phyloP scores from a whole-genome alignment of 2,888 invertebrate species.

The Eupithecia abbreviata region DNA sequence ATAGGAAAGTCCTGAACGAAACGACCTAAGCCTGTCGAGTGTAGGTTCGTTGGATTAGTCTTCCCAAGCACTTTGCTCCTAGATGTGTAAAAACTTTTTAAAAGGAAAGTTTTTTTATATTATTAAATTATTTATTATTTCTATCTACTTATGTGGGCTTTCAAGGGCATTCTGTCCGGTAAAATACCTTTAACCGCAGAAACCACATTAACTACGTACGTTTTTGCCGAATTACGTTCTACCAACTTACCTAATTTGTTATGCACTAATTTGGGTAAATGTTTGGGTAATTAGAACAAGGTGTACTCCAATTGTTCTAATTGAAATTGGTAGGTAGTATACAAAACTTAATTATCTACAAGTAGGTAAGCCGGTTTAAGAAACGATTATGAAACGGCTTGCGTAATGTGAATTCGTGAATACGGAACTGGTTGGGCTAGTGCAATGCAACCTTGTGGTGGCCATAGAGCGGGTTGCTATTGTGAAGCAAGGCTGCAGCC shows the following conservation, averaged over 20 bases:
- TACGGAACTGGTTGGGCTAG: slow-evolving; percentile 53
- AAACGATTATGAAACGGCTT: slow-evolving; percentile 44
- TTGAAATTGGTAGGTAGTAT: slow-evolving; percentile 26
- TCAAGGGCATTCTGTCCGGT: not conserved
- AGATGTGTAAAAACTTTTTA: no score
- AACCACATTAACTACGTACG: not conserved
- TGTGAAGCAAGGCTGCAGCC: slow-evolving; percentile 23
- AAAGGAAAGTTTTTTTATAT: no score
- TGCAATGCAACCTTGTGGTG: slow-evolving; percentile 48
- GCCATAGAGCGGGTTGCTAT: slow-evolving; percentile 47
- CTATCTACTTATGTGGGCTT: not conserved
- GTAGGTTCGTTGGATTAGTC: no score
- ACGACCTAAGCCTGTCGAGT: no score
- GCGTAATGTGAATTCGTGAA: slow-evolving; percentile 42
- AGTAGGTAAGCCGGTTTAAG: slow-evolving; percentile 31
- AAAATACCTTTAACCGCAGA: not conserved
- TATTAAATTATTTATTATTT: not conserved
- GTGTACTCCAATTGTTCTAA: slow-evolving; percentile 32
- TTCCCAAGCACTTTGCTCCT: no score
- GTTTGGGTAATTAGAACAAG: slow-evolving; percentile 30
- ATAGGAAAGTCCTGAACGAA: no score
- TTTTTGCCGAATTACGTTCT: slow-evolving; percentile 6
- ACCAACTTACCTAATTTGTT: slow-evolving; percentile 18
- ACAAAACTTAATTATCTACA: slow-evolving; percentile 26
- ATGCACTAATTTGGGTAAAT: slow-evolving; percentile 30